Evolutionary conservation across 2,797 vertebrate species (phyloP).

Genomic region (Avahi laniger): DNA sequence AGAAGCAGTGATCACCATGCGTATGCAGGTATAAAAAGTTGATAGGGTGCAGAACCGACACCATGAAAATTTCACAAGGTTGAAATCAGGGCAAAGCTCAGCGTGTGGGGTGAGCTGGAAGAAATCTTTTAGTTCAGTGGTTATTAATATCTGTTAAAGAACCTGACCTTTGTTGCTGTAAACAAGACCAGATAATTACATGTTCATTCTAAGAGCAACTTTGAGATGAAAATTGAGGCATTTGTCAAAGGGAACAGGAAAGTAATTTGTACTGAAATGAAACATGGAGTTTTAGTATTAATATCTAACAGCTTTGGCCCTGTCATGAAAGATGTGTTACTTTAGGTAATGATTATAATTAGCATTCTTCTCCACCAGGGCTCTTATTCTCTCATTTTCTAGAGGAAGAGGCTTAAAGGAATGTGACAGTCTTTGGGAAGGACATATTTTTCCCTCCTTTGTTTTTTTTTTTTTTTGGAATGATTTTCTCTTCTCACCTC

Average conservation of each 20-base stretch:
- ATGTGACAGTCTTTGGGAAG: neutral
- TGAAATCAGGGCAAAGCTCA: constrained; percentile 73
- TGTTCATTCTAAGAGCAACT: constrained; percentile 64
- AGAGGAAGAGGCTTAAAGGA: neutral
- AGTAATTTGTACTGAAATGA: constrained; percentile 65
- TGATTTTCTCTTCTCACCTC: neutral
- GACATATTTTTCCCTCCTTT: neutral
- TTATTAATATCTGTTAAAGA: constrained; percentile 73
- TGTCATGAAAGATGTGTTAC: constrained; percentile 63
- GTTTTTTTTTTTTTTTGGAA: neutral
- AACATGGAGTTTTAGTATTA: constrained; percentile 27
- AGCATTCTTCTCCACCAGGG: constrained; percentile 44
- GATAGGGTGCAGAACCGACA: neutral
- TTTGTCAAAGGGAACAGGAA: constrained; percentile 66
- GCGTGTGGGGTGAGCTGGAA: constrained; percentile 37
- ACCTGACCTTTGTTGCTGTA: constrained; percentile 73
- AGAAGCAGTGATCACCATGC: neutral
- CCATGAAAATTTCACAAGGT: constrained; percentile 45
- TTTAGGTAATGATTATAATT: constrained; percentile 70
- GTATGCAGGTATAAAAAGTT: constrained; percentile 37
- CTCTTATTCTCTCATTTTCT: constrained; percentile 53
- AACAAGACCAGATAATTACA: constrained; percentile 76
- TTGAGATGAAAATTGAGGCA: constrained; percentile 70
- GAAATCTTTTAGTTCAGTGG: constrained; percentile 41
- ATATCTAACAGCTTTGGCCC: constrained; percentile 55